Conservation (phyloP, 2,113 vertebrate genomes). For the Hiodon tergisus region DNA sequence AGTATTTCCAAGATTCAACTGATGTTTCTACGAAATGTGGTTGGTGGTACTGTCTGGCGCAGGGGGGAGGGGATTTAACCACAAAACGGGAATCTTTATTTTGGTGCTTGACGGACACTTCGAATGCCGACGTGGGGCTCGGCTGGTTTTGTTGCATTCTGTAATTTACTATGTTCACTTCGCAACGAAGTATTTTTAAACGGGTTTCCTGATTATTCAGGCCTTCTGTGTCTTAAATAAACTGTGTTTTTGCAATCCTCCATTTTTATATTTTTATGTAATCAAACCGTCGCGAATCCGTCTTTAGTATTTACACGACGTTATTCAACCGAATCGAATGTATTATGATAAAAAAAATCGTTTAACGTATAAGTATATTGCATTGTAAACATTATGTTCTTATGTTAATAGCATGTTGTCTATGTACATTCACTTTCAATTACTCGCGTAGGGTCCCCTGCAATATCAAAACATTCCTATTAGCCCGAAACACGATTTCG, state of each 20-base stretch:
- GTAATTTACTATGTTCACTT: conserved; percentile 51
- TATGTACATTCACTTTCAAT: too few relatives aligned
- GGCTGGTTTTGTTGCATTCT: conserved; percentile 37
- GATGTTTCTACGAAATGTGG: conserved; percentile 17
- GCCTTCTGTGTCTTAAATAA: conserved; percentile 63
- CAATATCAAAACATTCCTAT: too few relatives aligned
- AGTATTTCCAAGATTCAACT: conserved; percentile 15
- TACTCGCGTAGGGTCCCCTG: too few relatives aligned
- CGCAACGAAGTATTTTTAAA: conserved; percentile 63
- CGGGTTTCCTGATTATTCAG: conserved; percentile 60
- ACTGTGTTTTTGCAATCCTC: conserved; percentile 44
- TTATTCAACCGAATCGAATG: too few relatives aligned
- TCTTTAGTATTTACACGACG: not conserved
- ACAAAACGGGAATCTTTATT: conserved; percentile 25
- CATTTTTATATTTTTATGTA: too few relatives aligned
- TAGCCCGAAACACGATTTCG: too few relatives aligned
- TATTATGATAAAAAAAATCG: too few relatives aligned
- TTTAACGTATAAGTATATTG: too few relatives aligned
- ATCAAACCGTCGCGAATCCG: not conserved
- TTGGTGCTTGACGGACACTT: conserved; percentile 46
- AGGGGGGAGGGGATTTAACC: conserved; percentile 1
- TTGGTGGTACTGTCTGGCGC: conserved; percentile 4
- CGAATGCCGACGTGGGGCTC: conserved; percentile 43
- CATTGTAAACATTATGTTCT: too few relatives aligned
- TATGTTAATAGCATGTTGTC: too few relatives aligned